Percentiles rank a stretch among this genome's conserved stretches.
Conservation (phyloP, 2,113 vertebrate species). For the Campylomormyrus numenius region DNA sequence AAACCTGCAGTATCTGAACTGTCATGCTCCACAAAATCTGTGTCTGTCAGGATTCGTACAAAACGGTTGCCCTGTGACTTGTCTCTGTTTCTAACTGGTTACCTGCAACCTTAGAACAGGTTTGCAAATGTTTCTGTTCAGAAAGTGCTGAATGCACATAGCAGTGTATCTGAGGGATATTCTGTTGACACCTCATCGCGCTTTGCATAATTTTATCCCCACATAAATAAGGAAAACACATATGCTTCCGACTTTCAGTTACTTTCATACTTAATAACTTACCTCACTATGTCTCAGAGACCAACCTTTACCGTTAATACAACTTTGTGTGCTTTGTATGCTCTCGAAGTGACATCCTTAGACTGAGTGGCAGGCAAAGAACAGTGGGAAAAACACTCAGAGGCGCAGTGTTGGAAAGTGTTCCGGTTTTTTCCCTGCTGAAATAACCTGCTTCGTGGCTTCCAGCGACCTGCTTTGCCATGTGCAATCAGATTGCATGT, state of each 20-base stretch:
- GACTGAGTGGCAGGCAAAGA: background rate
- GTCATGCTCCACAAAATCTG: background rate
- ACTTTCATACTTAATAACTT: background rate
- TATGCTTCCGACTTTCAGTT: background rate
- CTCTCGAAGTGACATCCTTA: background rate
- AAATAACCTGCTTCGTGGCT: background rate
- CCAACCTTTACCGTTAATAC: background rate
- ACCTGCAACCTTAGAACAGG: background rate
- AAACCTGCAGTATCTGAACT: background rate
- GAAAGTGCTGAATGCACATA: background rate
- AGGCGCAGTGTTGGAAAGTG: background rate
- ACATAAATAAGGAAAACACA: background rate
- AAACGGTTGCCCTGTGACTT: background rate
- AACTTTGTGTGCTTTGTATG: background rate
- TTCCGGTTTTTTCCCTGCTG: background rate
- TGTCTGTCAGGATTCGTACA: background rate
- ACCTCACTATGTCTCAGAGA: background rate
- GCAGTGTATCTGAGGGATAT: background rate
- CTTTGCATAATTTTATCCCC: background rate
- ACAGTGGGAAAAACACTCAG: background rate
- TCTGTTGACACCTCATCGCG: background rate
- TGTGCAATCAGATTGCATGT: background rate
- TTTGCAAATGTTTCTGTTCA: background rate
- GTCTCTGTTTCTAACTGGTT: background rate
- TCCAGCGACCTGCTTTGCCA: background rate